Conservation (phyloP, 2,113 vertebrate genomes). For the Malurus melanocephalus region DNA sequence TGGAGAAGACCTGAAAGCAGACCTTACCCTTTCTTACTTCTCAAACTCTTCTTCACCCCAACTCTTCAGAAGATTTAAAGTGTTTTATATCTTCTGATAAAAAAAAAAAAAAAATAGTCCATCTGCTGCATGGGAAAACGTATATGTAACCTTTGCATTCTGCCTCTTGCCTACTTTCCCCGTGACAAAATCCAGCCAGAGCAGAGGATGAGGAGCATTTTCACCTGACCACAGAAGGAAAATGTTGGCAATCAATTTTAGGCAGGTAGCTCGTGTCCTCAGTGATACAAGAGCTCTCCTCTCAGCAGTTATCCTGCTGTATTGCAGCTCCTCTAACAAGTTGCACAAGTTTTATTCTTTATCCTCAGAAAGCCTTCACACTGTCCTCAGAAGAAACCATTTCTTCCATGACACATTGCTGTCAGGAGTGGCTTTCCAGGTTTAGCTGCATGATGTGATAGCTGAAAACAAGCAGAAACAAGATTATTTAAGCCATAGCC, state of each 20-base stretch:
- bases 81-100: background rate
- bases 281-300: background rate
- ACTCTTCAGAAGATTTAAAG: background rate
- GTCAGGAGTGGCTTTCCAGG: background rate
- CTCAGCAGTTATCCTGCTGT: background rate
- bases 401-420: background rate
- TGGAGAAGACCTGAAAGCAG: background rate
- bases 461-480: slow-evolving; percentile 2
- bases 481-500: background rate
- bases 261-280: background rate
- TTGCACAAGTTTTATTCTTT: background rate
- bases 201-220: background rate
- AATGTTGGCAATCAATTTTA: background rate
- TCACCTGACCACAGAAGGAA: background rate
- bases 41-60: background rate
- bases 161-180: background rate
- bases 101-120: background rate
- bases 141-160: background rate
- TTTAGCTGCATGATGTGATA: background rate
- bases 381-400: background rate
- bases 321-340: background rate
- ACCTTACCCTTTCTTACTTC: background rate
- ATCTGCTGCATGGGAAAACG: background rate
- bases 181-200: background rate
- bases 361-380: background rate